Conservation (phyloP, 2,888 invertebrate genomes). For the Mesoligia furuncula region DNA sequence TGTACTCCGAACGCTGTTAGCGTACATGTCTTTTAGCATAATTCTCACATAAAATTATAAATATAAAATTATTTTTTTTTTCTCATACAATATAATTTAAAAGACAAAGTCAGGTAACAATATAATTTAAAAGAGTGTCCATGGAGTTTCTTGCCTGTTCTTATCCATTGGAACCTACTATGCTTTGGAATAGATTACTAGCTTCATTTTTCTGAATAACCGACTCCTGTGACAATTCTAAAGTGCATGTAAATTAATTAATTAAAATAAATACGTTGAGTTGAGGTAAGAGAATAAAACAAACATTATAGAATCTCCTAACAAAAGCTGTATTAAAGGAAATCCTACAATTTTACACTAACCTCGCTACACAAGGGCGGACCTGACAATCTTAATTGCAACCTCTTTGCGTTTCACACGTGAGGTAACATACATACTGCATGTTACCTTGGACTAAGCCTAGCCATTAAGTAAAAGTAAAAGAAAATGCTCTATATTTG, state of each 20-base stretch:
- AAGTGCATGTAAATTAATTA: not conserved
- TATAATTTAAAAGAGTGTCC: too few relatives aligned
- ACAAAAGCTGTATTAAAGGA: not conserved
- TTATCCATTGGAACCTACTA: not conserved
- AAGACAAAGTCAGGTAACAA: too few relatives aligned
- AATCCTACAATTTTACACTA: slow-evolving; percentile 5
- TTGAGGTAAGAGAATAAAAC: not conserved
- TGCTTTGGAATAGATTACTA: not conserved
- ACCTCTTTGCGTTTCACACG: slow-evolving; percentile 20
- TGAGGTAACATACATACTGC: slow-evolving; percentile 5
- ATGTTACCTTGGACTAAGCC: not conserved
- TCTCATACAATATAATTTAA: too few relatives aligned
- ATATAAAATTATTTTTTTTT: too few relatives aligned
- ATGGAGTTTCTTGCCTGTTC: not conserved
- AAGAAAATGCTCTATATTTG: not conserved
- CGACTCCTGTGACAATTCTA: not conserved
- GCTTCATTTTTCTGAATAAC: not conserved
- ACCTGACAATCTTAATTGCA: slow-evolving; percentile 15
- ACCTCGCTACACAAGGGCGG: not conserved
- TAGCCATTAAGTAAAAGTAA: slow-evolving; percentile 20
- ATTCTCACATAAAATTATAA: too few relatives aligned
- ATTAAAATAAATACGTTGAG: not conserved
- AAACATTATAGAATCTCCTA: not conserved
- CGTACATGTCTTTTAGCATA: too few relatives aligned
- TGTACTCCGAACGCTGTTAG: too few relatives aligned